phyloP scores from a whole-genome alignment of 2,888 invertebrate species.

The Actias luna region DNA sequence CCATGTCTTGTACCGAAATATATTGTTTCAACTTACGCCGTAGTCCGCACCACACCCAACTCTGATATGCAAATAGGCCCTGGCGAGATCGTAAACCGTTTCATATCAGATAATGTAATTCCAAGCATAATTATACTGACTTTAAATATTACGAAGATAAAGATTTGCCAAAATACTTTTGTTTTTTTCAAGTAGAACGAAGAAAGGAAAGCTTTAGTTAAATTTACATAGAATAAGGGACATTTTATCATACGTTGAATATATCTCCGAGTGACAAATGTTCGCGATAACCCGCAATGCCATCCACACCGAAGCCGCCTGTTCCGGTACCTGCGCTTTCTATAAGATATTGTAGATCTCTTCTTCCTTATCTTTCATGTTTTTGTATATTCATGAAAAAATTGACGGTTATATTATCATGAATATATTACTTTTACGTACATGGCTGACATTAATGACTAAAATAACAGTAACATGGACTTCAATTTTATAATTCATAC shows the following conservation, averaged over 20 bases:
- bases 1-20: conserved; percentile 65
- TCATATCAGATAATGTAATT: conserved; percentile 72
- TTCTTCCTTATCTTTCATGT: conserved; percentile 60
- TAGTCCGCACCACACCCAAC: conserved; percentile 52
- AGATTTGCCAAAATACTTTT: conserved; percentile 34
- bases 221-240: conserved; percentile 32
- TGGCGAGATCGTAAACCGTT: conserved; percentile 71
- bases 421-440: background rate
- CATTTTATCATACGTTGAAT: conserved; percentile 47
- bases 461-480: background rate
- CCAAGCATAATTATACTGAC: conserved; percentile 54
- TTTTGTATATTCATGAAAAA: conserved; percentile 55
- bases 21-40: conserved; percentile 62
- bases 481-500: no score
- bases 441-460: background rate
- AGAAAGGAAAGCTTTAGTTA: conserved; percentile 21
- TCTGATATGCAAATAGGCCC: conserved; percentile 76
- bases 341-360: conserved; percentile 59
- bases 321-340: conserved; percentile 49
- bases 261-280: conserved; percentile 51
- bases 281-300: conserved; percentile 49
- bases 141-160: conserved; percentile 33
- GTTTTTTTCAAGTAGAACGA: conserved; percentile 20
- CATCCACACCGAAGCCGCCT: conserved; percentile 34
- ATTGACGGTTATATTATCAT: conserved; percentile 34